A percentile compares a stretch with the other conserved stretches of the same genome.
phyloP scores from a whole-genome alignment of 2,113 vertebrate genomes.

The Microtus pennsylvanicus region DNA sequence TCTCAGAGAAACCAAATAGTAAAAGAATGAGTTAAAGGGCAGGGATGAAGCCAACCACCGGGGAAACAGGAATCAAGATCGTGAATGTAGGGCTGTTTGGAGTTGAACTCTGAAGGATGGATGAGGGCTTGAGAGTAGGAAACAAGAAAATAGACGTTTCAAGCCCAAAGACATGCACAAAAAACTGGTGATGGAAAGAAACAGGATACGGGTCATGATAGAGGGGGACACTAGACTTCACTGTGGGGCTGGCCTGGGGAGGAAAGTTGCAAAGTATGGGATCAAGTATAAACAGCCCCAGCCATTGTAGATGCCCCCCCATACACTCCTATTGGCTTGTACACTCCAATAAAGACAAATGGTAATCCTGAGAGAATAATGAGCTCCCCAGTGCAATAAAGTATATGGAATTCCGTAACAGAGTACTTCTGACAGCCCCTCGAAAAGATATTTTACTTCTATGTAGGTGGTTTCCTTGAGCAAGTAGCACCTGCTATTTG shows the following conservation, averaged over 20 bases:
- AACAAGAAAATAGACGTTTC: neutral
- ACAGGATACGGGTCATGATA: constrained; percentile 48
- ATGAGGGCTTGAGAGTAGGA: neutral
- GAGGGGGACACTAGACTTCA: neutral
- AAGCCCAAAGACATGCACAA: constrained; percentile 5
- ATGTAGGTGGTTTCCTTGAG: constrained; percentile 78
- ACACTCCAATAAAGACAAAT: neutral
- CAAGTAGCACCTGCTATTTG: constrained; percentile 67
- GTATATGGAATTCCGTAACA: constrained; percentile 19
- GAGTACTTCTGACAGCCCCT: constrained; percentile 32
- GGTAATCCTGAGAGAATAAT: constrained; percentile 40
- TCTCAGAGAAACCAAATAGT: neutral
- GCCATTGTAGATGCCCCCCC: neutral
- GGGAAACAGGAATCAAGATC: neutral
- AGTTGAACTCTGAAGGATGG: neutral
- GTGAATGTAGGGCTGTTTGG: neutral
- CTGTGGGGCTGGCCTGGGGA: neutral
- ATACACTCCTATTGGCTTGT: neutral
- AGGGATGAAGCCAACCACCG: too few relatives aligned
- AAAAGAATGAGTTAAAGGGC: neutral
- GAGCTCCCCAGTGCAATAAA: constrained; percentile 57
- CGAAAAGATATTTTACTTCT: constrained; percentile 61
- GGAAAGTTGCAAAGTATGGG: neutral
- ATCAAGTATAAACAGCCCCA: neutral
- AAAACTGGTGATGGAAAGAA: constrained; percentile 63